These are phyloP conservation scores for Nematostella vectensis DNA, from an alignment of 92 coral and sea anemone species.

Conservation along the genomic window DNA sequence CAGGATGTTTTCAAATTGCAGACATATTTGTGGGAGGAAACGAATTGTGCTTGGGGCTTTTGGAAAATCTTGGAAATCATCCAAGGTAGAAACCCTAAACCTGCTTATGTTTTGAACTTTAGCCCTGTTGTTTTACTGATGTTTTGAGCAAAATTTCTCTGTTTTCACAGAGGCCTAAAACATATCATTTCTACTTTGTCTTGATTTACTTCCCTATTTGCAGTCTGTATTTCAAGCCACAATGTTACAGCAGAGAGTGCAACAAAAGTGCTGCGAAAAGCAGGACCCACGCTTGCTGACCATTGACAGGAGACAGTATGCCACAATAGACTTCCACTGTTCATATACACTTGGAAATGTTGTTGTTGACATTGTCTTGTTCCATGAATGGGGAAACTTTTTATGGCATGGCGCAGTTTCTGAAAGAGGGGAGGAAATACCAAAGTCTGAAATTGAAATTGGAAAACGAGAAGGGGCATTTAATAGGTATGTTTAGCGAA, in stretches of 20 bases:
- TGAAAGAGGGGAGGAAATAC: slow-evolving; percentile 5
- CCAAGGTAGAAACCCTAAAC: slow-evolving; percentile 13
- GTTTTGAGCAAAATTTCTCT: too few species aligned
- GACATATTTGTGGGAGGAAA: slow-evolving; percentile 25
- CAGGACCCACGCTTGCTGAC: slow-evolving; percentile 44
- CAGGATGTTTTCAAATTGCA: slow-evolving; percentile 5
- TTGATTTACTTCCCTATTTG: not conserved
- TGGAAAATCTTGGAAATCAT: slow-evolving; percentile 9
- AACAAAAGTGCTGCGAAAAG: slow-evolving; percentile 22
- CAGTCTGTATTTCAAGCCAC: slow-evolving; percentile 10
- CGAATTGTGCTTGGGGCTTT: slow-evolving; percentile 27
- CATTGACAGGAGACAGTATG: slow-evolving; percentile 1
- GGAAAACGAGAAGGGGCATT: slow-evolving; percentile 23
- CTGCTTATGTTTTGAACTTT: too few species aligned
- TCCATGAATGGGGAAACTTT: slow-evolving; percentile 34
- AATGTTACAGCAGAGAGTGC: slow-evolving; percentile 4
- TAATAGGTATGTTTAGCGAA: slow-evolving; percentile 21
- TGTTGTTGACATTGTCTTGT: slow-evolving; percentile 33
- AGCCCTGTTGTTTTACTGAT: too few species aligned
- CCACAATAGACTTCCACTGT: slow-evolving; percentile 22
- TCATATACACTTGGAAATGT: slow-evolving; percentile 10
- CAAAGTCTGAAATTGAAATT: not conserved
- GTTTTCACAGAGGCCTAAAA: too few species aligned
- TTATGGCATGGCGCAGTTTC: slow-evolving; percentile 54
- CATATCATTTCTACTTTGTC: not conserved